Conservation (phyloP, 2,888 invertebrate genomes). For the Molanna angustata region DNA sequence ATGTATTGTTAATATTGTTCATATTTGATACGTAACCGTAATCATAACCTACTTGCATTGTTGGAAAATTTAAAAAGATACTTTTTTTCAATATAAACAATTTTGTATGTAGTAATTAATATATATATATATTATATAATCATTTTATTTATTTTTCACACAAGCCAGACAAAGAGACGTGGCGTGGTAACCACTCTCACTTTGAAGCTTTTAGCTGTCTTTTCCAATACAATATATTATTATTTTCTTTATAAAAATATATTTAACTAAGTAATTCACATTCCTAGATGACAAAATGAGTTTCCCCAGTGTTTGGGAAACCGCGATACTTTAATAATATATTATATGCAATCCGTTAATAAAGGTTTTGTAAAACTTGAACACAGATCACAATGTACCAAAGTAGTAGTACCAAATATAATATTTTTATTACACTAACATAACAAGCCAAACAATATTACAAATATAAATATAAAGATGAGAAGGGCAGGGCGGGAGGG, state of each 20-base stretch:
- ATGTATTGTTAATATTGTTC: constrained; percentile 25
- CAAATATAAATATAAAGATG: no score
- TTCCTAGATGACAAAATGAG: no score
- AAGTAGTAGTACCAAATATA: constrained; percentile 26
- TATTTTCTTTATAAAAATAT: constrained; percentile 30
- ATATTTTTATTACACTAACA: no score
- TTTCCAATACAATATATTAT: constrained; percentile 13
- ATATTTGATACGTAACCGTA: constrained; percentile 25
- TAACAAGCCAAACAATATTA: no score
- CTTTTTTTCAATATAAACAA: constrained; percentile 14
- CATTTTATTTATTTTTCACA: neutral
- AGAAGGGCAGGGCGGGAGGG: no score
- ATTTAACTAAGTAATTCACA: constrained; percentile 27
- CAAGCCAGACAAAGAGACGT: no score
- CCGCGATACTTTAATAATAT: no score
- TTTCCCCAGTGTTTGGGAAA: constrained; percentile 3
- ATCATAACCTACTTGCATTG: constrained; percentile 29
- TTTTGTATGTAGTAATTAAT: no score
- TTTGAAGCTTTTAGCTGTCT: constrained; percentile 18
- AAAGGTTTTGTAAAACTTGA: no score
- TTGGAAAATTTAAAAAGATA: constrained; percentile 30
- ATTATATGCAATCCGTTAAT: constrained; percentile 19
- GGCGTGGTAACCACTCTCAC: no score
- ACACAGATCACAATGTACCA: constrained; percentile 31
- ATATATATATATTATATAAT: constrained; percentile 9